Evolutionary conservation across 2,113 vertebrate genomes (phyloP), one percentile per base, ranked within the genome.

Genomic region (Pangasianodon gigas): DNA sequence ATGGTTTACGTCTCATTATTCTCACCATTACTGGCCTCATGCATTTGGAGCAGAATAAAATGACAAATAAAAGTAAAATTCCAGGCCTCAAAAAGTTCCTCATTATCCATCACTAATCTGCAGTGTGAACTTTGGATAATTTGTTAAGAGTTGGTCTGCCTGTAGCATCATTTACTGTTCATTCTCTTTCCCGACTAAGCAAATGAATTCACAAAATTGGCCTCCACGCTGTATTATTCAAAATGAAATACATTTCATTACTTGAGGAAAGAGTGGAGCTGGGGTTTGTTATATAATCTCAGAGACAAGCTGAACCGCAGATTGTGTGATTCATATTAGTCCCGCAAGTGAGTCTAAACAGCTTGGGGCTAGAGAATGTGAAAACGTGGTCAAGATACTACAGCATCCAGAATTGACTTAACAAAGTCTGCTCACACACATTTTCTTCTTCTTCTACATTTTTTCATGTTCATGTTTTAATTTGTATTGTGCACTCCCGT

Each of bases 201-300:
- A 82, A 89, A 91, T 87, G 85, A 87, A 91, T 89, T 87, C 77
- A 91, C 46, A 89, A 91, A 91, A 87, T 56, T 37, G 37, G 86
- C 60, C 74, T 89, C 54, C 77, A 71, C 62, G 58, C 52, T 62
- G 90, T 87, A 93, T 93, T 92, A 93, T 92, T 89, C 67, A 88
- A 84, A 67, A 56, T 84, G 84, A 92, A 90, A 92, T 87, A 80
- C 89, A 91, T 90, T 93, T 88, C 60, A 90, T 93, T 92, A 91
- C 83, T 90, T 62, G 75, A 46, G 48, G 44, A 80, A 90, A 88
- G 87, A 74, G 81, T 37, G 24, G 74, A 54, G 79, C 56, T 74
- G 71, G 67, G 75, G 89, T 88, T 91, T 84, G 83, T 89, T 90
- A 75, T 80, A 89, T 83, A 83, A 89, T 87, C 67, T 77, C 29